Evolutionary conservation across 2,888 invertebrate species (phyloP), one percentile per base, ranked within the genome.

Genomic region (Masnerella sp.): DNA sequence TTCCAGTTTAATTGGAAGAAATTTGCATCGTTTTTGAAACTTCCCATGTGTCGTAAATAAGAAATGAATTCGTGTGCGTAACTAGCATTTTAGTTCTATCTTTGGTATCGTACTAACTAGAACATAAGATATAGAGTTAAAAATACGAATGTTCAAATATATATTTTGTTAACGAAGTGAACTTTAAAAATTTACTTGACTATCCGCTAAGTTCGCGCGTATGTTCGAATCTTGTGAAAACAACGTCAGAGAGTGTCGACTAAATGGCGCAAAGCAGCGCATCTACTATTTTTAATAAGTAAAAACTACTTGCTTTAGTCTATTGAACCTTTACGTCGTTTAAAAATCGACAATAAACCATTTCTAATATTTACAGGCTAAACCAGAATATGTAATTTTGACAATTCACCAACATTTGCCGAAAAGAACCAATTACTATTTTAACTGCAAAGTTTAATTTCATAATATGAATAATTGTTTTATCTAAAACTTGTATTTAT

Each of bases 31-130:
- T 56, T 54, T 54, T 43, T 17, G 22, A 56, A 56, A 56, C 42
- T 56, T 56, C 4, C 7, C 42, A 43, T 56, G 30, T 9, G 17
- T n/a, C 7, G 43, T 56, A 7, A 42, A 56, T 56, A 22, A 20
- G 42, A 5, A 8, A 56, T 43, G 43, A 56, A 20, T 32, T 43
- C 18, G 43, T 43, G 32, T 56, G 30, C 43, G 42, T 56, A 56
- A 30, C 42, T 56, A 56, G 28, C 18, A 65, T 58, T 67, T 49
- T 17, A 58, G 56, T 56, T 67, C 42, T n/a, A 7, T 64, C 43
- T 58, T 67, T 58, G 56, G 25, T 34, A 47, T 58, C 58, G 15
- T 11, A 9, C 38, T 67, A 67, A 67, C 67, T 67, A 58, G 67
- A 67, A 47, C 67, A 36, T 34, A 52, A 32, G 38, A 38, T 28